These are phyloP conservation scores for Theodoxus fluviatilis DNA, from an alignment of 2,888 invertebrate genomes.

Conservation along the genomic window DNA sequence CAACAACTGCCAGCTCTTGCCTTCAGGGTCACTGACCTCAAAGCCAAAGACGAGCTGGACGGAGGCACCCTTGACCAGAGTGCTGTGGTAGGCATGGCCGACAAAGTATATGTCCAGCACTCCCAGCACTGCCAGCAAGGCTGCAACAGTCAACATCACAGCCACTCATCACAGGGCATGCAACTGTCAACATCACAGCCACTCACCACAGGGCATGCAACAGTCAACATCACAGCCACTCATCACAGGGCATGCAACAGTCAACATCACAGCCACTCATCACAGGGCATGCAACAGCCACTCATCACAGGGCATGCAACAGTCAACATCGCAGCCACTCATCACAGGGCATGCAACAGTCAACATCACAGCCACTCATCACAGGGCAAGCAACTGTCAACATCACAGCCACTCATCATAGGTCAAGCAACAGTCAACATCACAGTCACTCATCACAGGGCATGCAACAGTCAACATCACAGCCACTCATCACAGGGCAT, in stretches of 20 bases:
- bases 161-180: neutral
- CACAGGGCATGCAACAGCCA: neutral
- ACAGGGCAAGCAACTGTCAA: neutral
- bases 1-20: too few relatives aligned
- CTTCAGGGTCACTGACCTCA: conserved; percentile 75
- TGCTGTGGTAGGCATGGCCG: conserved; percentile 91
- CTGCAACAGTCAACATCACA: conserved; percentile 55
- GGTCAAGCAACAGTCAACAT: neutral
- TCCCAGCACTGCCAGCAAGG: conserved; percentile 80
- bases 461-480: neutral
- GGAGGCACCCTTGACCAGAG: conserved; percentile 90
- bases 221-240: neutral
- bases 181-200: neutral
- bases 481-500: neutral
- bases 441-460: neutral
- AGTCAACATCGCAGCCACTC: too few relatives aligned
- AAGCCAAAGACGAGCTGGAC: conserved; percentile 99
- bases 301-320: neutral
- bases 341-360: neutral
- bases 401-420: neutral
- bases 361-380: neutral
- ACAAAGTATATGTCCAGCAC: conserved; percentile 88
- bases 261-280: too few relatives aligned
- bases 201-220: neutral
- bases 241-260: too few relatives aligned